phyloP scores from a whole-genome alignment of 2,888 invertebrate species.

The Agonum fuliginosum region DNA sequence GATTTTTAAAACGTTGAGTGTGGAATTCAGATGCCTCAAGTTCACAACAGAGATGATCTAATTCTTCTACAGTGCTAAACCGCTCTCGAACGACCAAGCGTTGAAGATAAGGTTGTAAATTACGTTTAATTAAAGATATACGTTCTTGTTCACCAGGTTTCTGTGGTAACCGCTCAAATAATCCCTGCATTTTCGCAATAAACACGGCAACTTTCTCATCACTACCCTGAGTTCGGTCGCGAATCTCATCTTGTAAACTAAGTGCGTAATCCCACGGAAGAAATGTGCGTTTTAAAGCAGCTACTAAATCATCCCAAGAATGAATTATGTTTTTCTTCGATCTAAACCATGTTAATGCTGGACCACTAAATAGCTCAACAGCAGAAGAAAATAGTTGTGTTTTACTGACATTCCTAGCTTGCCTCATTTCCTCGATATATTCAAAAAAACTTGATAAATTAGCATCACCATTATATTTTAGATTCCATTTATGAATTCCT shows the following conservation, averaged over 20 bases:
- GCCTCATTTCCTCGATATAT: slow-evolving; percentile 62
- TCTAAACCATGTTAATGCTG: slow-evolving; percentile 63
- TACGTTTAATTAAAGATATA: slow-evolving; percentile 56
- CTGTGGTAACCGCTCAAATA: slow-evolving; percentile 53
- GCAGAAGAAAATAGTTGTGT: slow-evolving; percentile 61
- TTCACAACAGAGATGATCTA: slow-evolving; percentile 46
- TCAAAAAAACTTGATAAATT: slow-evolving; percentile 63
- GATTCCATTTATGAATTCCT: slow-evolving; percentile 48
- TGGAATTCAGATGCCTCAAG: slow-evolving; percentile 49
- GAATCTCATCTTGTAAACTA: slow-evolving; percentile 60
- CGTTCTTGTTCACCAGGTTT: slow-evolving; percentile 27
- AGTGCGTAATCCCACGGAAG: slow-evolving; percentile 62
- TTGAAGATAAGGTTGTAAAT: slow-evolving; percentile 49
- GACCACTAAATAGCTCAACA: slow-evolving; percentile 62
- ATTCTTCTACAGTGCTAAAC: no score
- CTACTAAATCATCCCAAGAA: slow-evolving; percentile 58
- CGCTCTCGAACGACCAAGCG: slow-evolving; percentile 35
- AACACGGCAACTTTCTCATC: slow-evolving; percentile 62
- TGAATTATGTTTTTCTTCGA: slow-evolving; percentile 50
- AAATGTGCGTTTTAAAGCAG: slow-evolving; percentile 55
- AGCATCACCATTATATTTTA: slow-evolving; percentile 53
- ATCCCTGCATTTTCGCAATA: slow-evolving; percentile 60
- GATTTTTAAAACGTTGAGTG: slow-evolving; percentile 2
- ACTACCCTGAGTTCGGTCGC: slow-evolving; percentile 57
- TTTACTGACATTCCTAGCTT: slow-evolving; percentile 59